These are phyloP conservation scores for Drosophila novamexicana DNA, from an alignment of 1,140 invertebrate species.

Conservation along the genomic window DNA sequence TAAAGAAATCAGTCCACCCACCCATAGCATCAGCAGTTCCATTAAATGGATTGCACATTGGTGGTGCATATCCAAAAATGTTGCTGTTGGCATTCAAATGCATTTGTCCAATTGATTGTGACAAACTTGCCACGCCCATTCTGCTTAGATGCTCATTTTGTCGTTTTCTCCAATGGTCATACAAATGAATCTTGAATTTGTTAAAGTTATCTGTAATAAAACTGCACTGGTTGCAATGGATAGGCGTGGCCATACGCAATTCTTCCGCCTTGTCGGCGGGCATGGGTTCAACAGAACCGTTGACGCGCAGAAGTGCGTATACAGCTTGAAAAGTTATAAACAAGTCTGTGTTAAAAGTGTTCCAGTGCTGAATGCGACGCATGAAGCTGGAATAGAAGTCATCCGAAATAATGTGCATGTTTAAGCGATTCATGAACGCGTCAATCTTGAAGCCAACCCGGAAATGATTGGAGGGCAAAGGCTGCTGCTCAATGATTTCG, in stretches of 20 bases:
- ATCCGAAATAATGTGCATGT: slow-evolving; percentile 63
- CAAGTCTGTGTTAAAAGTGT: slow-evolving; percentile 60
- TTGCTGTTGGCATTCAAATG: neutral
- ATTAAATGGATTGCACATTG: neutral
- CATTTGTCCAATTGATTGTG: neutral
- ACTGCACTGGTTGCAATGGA: slow-evolving; percentile 57
- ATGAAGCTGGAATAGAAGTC: slow-evolving; percentile 53
- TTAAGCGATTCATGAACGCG: slow-evolving; percentile 61
- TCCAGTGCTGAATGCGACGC: slow-evolving; percentile 55
- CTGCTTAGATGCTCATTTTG: slow-evolving; percentile 9
- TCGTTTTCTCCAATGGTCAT: slow-evolving; percentile 42
- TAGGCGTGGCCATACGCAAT: slow-evolving; percentile 16
- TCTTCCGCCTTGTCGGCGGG: slow-evolving; percentile 34
- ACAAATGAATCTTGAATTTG: slow-evolving; percentile 49
- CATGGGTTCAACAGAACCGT: slow-evolving; percentile 46
- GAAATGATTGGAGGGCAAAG: slow-evolving; percentile 40
- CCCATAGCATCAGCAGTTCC: no score
- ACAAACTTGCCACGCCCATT: neutral
- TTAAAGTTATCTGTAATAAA: slow-evolving; percentile 27
- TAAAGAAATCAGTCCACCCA: neutral
- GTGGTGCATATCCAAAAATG: neutral
- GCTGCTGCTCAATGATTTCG: slow-evolving; percentile 47
- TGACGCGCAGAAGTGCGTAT: slow-evolving; percentile 19
- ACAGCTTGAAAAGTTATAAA: slow-evolving; percentile 51
- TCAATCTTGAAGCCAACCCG: slow-evolving; percentile 59